These are phyloP conservation scores for Pseudomugil tenellus DNA, from an alignment of 2,797 vertebrate species.

Conservation along the genomic window DNA sequence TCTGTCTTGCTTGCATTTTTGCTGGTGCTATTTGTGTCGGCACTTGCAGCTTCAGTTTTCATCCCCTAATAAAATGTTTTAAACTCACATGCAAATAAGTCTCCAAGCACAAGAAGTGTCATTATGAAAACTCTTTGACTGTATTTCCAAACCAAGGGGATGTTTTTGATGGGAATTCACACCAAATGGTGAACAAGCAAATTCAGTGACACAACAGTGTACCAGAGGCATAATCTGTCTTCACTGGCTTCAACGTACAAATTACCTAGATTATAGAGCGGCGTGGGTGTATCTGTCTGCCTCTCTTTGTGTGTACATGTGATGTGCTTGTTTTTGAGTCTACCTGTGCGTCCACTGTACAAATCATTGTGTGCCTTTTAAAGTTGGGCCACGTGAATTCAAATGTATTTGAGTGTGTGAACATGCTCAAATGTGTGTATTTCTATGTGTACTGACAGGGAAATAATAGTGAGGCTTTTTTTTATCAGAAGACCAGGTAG, in stretches of 20 bases:
- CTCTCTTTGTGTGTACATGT: slow-evolving; percentile 14
- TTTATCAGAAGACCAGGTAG: slow-evolving; percentile 81
- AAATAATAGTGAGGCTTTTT: slow-evolving; percentile 77
- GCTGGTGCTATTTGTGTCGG: slow-evolving; percentile 6
- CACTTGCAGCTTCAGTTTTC: slow-evolving; percentile 44
- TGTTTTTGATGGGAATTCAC: slow-evolving; percentile 60
- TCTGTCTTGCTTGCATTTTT: slow-evolving; percentile 29
- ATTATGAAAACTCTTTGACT: slow-evolving; percentile 39
- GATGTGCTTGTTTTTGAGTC: slow-evolving; percentile 20
- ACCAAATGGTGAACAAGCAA: slow-evolving; percentile 41
- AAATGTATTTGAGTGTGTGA: slow-evolving; percentile 20
- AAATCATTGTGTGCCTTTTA: slow-evolving; percentile 30
- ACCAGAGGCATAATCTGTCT: slow-evolving; percentile 75
- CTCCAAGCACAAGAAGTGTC: slow-evolving; percentile 17
- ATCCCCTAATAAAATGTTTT: slow-evolving; percentile 43
- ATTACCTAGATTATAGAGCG: slow-evolving; percentile 82
- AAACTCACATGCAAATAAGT: slow-evolving; percentile 18
- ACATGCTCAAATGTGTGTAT: slow-evolving; percentile 29
- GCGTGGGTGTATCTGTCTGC: slow-evolving; percentile 50
- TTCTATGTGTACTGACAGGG: slow-evolving; percentile 69
- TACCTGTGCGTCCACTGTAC: slow-evolving; percentile 33
- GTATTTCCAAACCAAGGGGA: slow-evolving; percentile 46
- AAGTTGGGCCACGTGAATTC: slow-evolving; percentile 5
- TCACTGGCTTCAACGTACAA: slow-evolving; percentile 75
- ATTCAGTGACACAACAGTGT: slow-evolving; percentile 56